Conservation (phyloP, 2,888 invertebrate genomes). For the Lithosia quadra region DNA sequence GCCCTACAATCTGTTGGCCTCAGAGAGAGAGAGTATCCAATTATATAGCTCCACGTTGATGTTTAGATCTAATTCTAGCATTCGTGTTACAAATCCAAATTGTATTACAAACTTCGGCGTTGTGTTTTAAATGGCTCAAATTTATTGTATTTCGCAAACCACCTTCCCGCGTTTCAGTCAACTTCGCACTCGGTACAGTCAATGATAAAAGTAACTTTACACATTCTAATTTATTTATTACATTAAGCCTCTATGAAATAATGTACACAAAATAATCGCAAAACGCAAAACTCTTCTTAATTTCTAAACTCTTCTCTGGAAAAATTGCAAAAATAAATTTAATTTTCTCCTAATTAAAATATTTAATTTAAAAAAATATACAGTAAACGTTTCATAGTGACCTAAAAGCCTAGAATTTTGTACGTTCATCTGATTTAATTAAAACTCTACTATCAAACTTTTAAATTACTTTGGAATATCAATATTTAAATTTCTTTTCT, state of each 20-base stretch:
- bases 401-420: background rate
- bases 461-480: background rate
- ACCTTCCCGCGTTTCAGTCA: background rate
- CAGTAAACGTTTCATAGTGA: background rate
- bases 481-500: slow-evolving; percentile 14
- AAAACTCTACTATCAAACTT: background rate
- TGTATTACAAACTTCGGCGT: slow-evolving; percentile 11
- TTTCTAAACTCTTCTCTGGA: too few species aligned
- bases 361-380: background rate
- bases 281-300: too few species aligned
- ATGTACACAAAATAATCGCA: too few species aligned
- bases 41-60: slow-evolving; percentile 18
- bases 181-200: background rate
- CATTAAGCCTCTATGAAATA: too few species aligned
- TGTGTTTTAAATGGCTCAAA: slow-evolving; percentile 6
- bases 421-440: background rate
- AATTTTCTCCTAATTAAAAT: too few species aligned
- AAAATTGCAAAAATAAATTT: background rate
- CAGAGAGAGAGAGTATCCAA: slow-evolving; percentile 17
- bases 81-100: slow-evolving; percentile 17
- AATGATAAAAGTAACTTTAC: too few species aligned
- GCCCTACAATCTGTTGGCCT: slow-evolving; percentile 16
- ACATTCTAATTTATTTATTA: too few species aligned
- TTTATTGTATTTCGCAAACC: slow-evolving; percentile 1
- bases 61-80: slow-evolving; percentile 19